Base-by-base conservation (phyloP, 2,113 vertebrate species). In the Salvelinus sp. region DNA sequence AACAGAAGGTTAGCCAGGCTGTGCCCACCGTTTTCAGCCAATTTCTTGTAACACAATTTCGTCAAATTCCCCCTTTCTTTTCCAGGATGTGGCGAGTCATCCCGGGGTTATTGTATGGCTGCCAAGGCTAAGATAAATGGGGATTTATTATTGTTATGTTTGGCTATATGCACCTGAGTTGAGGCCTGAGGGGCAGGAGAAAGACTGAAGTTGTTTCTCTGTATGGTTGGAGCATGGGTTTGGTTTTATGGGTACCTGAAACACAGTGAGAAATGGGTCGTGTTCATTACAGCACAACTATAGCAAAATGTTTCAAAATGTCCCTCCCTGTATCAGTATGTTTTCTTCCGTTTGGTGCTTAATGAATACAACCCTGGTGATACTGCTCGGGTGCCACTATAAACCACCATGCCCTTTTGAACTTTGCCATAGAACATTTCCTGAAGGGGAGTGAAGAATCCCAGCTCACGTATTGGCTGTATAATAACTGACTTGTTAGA, bases 71-170 rank as follows among this genome's bases (percentile, higher is more conserved):
- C 62, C 38, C 28, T 67, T 48, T 73, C 79, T 83, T 44, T 86
- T 81, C 83, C 79, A 85, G 79, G 78, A 79, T 16, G 50, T 18
- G 16, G 50, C 50, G 16, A 82, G 85, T 88, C 87, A 86, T 70
- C 64, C 75, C 65, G 63, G 67, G 87, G 83, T 86, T 79, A 78
- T 77, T 77, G 76, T 73, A 85, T 76, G 81, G 76, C 73, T 80
- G 85, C 85, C 83, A 79, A 85, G 66, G 65, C 83, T 83, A 80
- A 85, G 71, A 85, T 77, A 85, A 86, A 86, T 79, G 54, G 70
- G 50, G 38, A 66, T 62, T 76, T 85, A 79, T 88, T 83, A 86
- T 82, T 83, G 81, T 88, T 88, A 77, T 79, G 76, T 60, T 80
- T 88, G 87, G 25, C 14, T 38, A 18, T 67, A 30, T 38, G 65